Base-by-base conservation (phyloP, 2,888 invertebrate species). In the Chironomus riparius region DNA sequence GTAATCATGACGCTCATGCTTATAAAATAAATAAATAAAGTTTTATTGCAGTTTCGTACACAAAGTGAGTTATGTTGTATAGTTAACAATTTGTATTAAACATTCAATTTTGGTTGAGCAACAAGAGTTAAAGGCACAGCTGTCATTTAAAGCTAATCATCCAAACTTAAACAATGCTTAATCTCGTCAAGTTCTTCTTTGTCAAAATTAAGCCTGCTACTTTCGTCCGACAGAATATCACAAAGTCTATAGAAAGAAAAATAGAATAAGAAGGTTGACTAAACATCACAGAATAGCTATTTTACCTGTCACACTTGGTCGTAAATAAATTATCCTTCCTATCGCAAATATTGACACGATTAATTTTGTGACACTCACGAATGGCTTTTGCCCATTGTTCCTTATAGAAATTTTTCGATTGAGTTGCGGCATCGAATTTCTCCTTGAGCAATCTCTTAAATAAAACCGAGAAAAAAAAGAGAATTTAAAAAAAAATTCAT, bases 301-400 rank as follows among this genome's bases (percentile, higher is more conserved):
- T 21, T 62, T 47, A 71, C 71, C 56, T 15, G 4, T 71, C 71
- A 56, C 22, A 50, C 62, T 62, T 72, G 1, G 13, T 28, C 2
- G 38, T 38, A 38, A 38, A 38, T 38, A 38, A 38, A 38, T 38
- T 38, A 38, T 38, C 38, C 38, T 38, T 38, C 10, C 38, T 38
- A 61, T 50, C 61, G 10, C n/a, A 50, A 56, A 71, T 28, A 10
- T 61, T 24, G 7, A 62, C 61, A 15, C 72, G 72, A 13, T 18
- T 24, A 47, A 88, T 81, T 65, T 86, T 85, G 77, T 92, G 91
- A 75, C 91, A 85, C 80, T 92, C 91, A 0, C 89, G 84, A 2
- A 90, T 88, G 0, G 90, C 88, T 77, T 88, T 87, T 1, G 88
- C 87, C 91, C 91, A 93, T 80, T 92, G 90, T 79, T 90, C 89